Evolutionary conservation across 1,140 invertebrate species (phyloP), one percentile per base, ranked within the genome.

Genomic region (Magallana gigas): DNA sequence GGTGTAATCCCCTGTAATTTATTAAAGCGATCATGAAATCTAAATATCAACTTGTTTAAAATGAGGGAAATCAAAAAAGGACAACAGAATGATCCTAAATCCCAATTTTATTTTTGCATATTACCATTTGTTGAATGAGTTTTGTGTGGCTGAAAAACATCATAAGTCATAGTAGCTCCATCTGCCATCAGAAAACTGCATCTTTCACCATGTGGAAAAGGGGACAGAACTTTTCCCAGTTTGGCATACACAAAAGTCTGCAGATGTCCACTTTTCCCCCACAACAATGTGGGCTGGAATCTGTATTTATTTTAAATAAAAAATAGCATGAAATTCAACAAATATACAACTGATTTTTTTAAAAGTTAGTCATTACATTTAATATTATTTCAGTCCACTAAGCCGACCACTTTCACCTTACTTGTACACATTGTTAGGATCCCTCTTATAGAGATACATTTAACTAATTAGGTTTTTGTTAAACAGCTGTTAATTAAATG

Each of bases 201-300:
- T 68, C 98, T 95, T 88, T 97, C 96, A 36, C 98, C 97, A 90
- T 97, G 96, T 0, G 97, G 97, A 96, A 97, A 97, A 80, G 97
- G 97, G 91, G 97, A 97, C 82, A 97, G 96, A 11, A 98, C 96
- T 82, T 98, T 96, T 1, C 98, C 98, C 89, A 98, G 96, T 88
- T 98, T 96, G 91, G 97, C 98, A 95, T 98, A 98, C 18, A 98
- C 94, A 68, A 98, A 97, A 0, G 98, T 98, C 94, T 99, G 98
- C 36, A 98, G 96, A 95, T 99, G 98, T 6, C 98, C 98, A 94
- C 97, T 98, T 92, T 98, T 98, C 80, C 98, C 98, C 98, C 98
- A 99, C 91, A 99, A 93, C 88, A 97, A 95, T 18, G 98, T 97
- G 80, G 98, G 98, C 90, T 97, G 95, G 94, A 98, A 99, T 64